Conservation (phyloP, 2,113 vertebrate genomes). For the Alouatta palliata region DNA sequence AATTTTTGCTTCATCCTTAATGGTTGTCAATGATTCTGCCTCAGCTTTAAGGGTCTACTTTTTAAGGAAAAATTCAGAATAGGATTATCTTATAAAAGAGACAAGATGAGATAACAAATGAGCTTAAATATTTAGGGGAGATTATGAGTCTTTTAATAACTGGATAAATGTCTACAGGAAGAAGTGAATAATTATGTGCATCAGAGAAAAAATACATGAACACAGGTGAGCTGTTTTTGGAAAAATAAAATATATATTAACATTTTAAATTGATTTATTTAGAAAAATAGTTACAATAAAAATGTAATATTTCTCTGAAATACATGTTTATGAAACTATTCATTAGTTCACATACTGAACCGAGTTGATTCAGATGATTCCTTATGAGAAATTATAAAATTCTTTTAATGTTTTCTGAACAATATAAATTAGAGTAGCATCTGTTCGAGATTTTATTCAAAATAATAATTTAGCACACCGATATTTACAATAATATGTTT, state of each 20-base stretch:
- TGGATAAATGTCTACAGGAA: background rate
- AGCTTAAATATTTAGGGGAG: background rate
- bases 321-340: background rate
- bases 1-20: background rate
- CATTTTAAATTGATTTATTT: background rate
- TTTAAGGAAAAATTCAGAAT: background rate
- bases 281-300: background rate
- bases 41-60: background rate
- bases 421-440: background rate
- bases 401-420: conserved; percentile 47
- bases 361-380: background rate
- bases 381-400: conserved; percentile 41
- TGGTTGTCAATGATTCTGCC: background rate
- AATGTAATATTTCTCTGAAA: background rate
- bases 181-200: background rate
- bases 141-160: background rate
- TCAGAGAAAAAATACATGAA: background rate
- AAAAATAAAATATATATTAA: background rate
- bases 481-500: background rate
- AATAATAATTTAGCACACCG: background rate
- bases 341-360: background rate
- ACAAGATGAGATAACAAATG: background rate
- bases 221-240: background rate
- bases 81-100: background rate
- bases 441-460: background rate